phyloP scores from a whole-genome alignment of 2,113 vertebrate genomes.

The Malurus cyaneus region DNA sequence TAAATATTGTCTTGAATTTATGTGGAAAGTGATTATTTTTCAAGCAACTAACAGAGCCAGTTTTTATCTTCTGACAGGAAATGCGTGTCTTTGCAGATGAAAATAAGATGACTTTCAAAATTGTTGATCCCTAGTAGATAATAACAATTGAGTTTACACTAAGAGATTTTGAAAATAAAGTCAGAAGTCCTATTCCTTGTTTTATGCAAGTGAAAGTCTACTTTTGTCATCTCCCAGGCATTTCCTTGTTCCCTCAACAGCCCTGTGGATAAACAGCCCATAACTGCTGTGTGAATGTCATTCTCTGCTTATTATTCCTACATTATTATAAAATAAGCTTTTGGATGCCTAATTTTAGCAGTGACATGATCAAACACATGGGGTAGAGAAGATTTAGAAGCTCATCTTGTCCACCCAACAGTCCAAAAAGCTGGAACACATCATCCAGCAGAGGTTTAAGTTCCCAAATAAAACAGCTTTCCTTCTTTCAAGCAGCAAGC shows the following conservation, averaged over 20 bases:
- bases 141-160: background rate
- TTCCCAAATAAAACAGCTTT: background rate
- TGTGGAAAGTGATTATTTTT: constrained; percentile 17
- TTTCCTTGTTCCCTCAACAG: background rate
- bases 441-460: background rate
- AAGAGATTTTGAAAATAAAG: background rate
- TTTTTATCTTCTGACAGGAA: constrained; percentile 29
- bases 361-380: background rate
- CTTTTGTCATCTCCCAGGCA: background rate
- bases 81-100: background rate
- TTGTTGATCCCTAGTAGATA: background rate
- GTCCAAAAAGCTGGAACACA: background rate
- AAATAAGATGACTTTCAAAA: constrained; percentile 25
- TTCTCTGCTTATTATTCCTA: background rate
- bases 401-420: background rate
- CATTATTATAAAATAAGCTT: background rate
- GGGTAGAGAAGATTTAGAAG: background rate
- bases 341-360: background rate
- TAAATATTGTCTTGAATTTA: background rate
- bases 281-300: background rate
- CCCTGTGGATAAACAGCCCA: background rate
- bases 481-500: background rate
- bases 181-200: background rate
- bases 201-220: background rate
- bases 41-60: background rate